A percentile compares a stretch with the other conserved stretches of the same genome.
Conservation (phyloP, 2,888 invertebrate genomes). For the Dasypogon diadema region DNA sequence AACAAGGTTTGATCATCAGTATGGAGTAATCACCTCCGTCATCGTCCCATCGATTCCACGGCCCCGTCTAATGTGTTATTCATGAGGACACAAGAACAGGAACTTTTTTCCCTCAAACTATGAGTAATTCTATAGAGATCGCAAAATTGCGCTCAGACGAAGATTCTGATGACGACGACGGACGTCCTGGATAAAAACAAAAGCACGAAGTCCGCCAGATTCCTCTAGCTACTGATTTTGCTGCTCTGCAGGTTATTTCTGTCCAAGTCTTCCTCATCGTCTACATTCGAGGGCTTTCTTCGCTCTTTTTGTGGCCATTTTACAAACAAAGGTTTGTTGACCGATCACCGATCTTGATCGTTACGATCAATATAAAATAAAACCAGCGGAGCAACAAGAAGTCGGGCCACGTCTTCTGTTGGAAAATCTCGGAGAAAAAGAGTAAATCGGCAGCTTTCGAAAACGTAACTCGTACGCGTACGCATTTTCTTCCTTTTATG, state of each 20-base stretch:
- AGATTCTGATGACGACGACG: conserved; percentile 16
- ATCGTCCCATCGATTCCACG: conserved; percentile 32
- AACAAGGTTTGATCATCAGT: conserved; percentile 41
- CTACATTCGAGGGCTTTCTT: conserved; percentile 13
- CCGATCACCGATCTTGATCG: conserved; percentile 54
- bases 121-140: conserved; percentile 53
- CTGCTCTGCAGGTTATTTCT: conserved; percentile 19
- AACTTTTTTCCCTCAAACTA: conserved; percentile 51
- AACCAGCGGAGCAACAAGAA: conserved; percentile 19
- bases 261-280: conserved; percentile 41
- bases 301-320: conserved; percentile 20
- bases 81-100: conserved; percentile 53
- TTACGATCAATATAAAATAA: conserved; percentile 53
- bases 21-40: conserved; percentile 42
- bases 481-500: conserved; percentile 55
- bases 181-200: conserved; percentile 53
- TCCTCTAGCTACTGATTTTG: conserved; percentile 48
- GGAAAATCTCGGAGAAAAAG: conserved; percentile 18
- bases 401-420: background rate
- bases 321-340: conserved; percentile 54
- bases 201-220: conserved; percentile 51
- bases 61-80: conserved; percentile 54
- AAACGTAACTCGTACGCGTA: conserved; percentile 55
- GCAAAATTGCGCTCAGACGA: conserved; percentile 45
- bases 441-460: conserved; percentile 21